A percentile compares a stretch with the other conserved stretches of the same genome.
Conservation (phyloP, 2,888 invertebrate genomes). For the Beris chalybata region DNA sequence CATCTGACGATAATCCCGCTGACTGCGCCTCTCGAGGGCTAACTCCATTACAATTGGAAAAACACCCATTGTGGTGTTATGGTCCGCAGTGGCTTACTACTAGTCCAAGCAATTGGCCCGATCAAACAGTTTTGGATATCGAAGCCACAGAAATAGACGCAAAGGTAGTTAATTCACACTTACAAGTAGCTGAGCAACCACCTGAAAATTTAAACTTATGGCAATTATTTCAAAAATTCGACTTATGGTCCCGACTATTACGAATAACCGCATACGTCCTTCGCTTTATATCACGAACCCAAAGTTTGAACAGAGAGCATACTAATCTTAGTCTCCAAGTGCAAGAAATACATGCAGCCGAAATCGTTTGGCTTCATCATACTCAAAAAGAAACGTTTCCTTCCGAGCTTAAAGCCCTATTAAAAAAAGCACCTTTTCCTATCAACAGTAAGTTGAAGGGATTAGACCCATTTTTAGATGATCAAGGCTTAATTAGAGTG, state of each 20-base stretch:
- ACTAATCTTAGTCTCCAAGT: background rate
- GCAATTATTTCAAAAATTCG: background rate
- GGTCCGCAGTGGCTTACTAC: conserved; percentile 6
- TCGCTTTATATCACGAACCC: background rate
- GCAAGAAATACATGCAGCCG: conserved; percentile 1
- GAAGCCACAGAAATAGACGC: too few species aligned
- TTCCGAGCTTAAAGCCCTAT: background rate
- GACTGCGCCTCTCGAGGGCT: conserved; percentile 16
- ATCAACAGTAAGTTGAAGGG: background rate
- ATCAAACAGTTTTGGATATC: too few species aligned
- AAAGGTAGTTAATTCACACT: too few species aligned
- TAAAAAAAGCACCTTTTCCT: background rate
- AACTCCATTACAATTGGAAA: background rate
- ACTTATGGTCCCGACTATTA: background rate
- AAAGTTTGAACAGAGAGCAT: background rate
- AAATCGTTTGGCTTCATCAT: background rate
- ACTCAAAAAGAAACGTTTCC: background rate
- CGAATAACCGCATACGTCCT: conserved; percentile 2
- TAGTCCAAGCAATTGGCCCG: background rate
- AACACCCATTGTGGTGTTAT: background rate
- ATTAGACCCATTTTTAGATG: background rate
- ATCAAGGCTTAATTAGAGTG: background rate
- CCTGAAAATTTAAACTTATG: background rate
- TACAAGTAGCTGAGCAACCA: background rate
- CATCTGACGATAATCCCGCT: conserved; percentile 13